phyloP scores from a whole-genome alignment of 2,797 vertebrate genomes.

The Champsocephalus gunnari region DNA sequence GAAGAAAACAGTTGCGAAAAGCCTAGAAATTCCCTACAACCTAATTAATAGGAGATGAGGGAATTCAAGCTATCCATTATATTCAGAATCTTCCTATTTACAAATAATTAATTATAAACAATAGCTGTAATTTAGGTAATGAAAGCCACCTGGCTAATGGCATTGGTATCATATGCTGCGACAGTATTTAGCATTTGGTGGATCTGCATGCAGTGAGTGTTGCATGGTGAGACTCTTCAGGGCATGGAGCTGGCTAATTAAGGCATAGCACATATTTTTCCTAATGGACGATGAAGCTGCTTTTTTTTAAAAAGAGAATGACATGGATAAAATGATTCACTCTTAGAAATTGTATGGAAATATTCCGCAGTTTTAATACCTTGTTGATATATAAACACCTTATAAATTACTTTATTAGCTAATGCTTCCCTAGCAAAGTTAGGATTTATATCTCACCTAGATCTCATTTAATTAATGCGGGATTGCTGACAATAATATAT shows the following conservation, averaged over 20 bases:
- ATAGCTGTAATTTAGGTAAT: constrained; percentile 95
- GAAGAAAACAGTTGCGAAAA: constrained; percentile 41
- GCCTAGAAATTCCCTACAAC: constrained; percentile 65
- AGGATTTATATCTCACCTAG: constrained; percentile 2
- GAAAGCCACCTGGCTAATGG: constrained; percentile 95
- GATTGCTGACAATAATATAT: constrained; percentile 27
- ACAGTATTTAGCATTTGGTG: constrained; percentile 93
- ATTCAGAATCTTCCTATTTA: constrained; percentile 93
- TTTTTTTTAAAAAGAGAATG: constrained; percentile 45
- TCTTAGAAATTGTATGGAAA: constrained; percentile 14
- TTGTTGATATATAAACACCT: constrained; percentile 2
- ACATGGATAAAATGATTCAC: constrained; percentile 38
- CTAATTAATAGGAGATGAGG: constrained; percentile 78
- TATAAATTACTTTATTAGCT: not conserved
- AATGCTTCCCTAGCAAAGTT: not conserved
- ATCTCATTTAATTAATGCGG: constrained; percentile 5
- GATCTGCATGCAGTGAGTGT: constrained; percentile 86
- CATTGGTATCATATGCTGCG: constrained; percentile 93
- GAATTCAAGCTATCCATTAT: constrained; percentile 90
- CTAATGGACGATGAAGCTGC: constrained; percentile 71
- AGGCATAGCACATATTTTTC: constrained; percentile 77
- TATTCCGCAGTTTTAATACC: constrained; percentile 17
- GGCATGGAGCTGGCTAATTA: constrained; percentile 85
- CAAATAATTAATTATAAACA: constrained; percentile 97
- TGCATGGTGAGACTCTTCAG: constrained; percentile 84